Conservation (phyloP, 2,797 vertebrate genomes). For the Etheostoma perlongum region DNA sequence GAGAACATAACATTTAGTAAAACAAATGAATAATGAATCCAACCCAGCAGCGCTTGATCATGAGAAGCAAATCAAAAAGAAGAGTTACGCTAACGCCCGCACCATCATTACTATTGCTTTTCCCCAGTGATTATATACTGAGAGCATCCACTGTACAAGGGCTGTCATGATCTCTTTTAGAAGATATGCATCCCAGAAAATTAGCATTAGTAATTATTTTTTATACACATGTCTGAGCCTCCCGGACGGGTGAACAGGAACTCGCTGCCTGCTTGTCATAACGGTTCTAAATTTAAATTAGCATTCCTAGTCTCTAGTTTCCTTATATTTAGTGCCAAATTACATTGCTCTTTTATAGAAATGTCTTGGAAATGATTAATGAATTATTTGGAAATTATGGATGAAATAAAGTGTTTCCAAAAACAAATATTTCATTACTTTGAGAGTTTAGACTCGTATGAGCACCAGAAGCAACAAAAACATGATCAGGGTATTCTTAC, state of each 20-base stretch:
- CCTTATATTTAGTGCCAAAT: neutral
- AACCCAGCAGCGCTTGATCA: no score
- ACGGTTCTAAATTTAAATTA: no score
- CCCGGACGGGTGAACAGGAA: no score
- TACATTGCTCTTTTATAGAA: no score
- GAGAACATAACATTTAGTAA: neutral
- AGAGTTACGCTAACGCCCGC: neutral
- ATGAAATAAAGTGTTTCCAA: neutral
- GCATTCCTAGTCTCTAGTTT: no score
- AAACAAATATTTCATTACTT: neutral
- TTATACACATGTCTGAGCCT: no score
- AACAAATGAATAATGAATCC: neutral
- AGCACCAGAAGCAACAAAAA: neutral
- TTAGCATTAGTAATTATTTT: no score
- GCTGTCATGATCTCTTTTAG: neutral
- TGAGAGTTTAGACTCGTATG: neutral
- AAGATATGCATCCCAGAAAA: neutral
- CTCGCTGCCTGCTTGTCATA: no score
- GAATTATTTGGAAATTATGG: neutral
- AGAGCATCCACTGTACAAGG: neutral
- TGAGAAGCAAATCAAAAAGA: neutral
- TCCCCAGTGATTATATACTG: neutral
- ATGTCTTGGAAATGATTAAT: no score
- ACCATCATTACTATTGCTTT: neutral
- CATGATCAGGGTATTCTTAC: no score